phyloP scores from a whole-genome alignment of 1,140 invertebrate genomes.

The Ips typographus region DNA sequence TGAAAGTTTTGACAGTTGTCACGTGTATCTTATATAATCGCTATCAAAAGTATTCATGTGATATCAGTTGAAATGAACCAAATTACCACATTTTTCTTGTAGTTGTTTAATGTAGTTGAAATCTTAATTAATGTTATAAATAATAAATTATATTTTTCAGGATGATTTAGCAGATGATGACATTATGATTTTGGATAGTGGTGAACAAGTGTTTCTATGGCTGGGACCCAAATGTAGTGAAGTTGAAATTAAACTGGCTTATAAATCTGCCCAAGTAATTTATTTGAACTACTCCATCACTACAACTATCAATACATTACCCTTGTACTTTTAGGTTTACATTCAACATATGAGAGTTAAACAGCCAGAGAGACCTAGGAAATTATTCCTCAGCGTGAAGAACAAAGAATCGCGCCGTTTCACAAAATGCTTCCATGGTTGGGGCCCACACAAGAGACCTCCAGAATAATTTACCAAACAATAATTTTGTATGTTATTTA shows the following conservation, averaged over 20 bases:
- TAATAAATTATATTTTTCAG: conserved; percentile 53
- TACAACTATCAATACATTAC: not conserved
- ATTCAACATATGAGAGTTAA: conserved; percentile 96
- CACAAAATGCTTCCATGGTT: conserved; percentile 98
- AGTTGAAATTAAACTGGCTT: conserved; percentile 98
- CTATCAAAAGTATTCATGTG: not conserved
- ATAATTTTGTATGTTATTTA: too few relatives aligned
- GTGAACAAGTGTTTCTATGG: conserved; percentile 98
- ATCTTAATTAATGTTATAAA: not conserved
- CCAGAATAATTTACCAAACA: conserved; percentile 57
- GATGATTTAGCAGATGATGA: conserved; percentile 99
- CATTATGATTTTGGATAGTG: conserved; percentile 99
- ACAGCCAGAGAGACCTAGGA: conserved; percentile 88
- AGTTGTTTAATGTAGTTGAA: too few relatives aligned
- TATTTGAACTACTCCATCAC: not conserved
- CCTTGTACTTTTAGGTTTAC: conserved; percentile 73
- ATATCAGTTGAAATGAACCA: too few relatives aligned
- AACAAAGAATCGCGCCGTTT: conserved; percentile 94
- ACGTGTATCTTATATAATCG: too few relatives aligned
- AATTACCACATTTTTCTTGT: too few relatives aligned
- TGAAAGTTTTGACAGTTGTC: too few relatives aligned
- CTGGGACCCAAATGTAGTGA: conserved; percentile 94
- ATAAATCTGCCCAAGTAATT: conserved; percentile 93
- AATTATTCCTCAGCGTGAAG: conserved; percentile 95
- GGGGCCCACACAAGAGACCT: conserved; percentile 76